phyloP scores from a whole-genome alignment of 2,113 vertebrate species.

The Carettochelys insculpta region DNA sequence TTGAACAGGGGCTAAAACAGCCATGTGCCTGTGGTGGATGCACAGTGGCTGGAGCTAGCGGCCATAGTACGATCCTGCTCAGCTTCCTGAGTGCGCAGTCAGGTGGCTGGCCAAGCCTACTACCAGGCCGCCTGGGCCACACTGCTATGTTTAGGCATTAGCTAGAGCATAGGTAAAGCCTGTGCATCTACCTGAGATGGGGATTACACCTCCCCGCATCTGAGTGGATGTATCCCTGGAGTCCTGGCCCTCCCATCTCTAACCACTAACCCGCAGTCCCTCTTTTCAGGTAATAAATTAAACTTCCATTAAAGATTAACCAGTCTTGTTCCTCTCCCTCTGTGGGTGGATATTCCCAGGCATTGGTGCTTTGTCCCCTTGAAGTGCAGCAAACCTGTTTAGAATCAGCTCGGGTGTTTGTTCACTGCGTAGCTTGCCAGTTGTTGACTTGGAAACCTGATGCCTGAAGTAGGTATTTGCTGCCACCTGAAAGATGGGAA shows the following conservation, averaged over 20 bases:
- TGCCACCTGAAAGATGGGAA: background rate
- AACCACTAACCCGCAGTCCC: background rate
- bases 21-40: background rate
- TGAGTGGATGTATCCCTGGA: no score
- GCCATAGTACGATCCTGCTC: background rate
- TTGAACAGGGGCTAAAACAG: background rate
- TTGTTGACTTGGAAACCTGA: background rate
- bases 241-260: background rate
- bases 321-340: background rate
- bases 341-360: background rate
- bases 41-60: background rate
- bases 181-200: background rate
- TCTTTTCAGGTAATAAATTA: background rate
- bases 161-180: background rate
- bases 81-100: background rate
- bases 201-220: background rate
- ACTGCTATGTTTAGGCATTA: background rate
- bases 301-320: background rate
- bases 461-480: background rate
- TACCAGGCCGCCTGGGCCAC: background rate
- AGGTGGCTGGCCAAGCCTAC: background rate
- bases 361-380: background rate
- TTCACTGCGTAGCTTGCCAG: background rate
- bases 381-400: background rate
- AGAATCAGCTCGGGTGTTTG: rapidly evolving